Percentiles rank a stretch among this genome's conserved stretches.
These are phyloP conservation scores for Chloroceryle aenea DNA, from an alignment of 2,113 vertebrate species.

Conservation along the genomic window DNA sequence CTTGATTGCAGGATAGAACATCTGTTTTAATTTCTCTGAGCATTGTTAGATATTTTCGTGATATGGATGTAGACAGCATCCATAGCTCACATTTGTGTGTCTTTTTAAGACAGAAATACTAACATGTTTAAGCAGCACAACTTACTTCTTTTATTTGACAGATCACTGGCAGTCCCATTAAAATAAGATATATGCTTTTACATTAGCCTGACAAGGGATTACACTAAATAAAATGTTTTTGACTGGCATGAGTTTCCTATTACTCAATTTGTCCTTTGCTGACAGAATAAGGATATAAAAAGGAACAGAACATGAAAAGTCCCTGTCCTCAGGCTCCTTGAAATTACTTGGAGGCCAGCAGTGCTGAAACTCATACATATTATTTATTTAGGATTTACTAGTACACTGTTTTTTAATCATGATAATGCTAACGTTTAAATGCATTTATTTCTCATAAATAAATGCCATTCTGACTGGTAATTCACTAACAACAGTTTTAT, in stretches of 20 bases:
- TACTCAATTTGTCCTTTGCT: slow-evolving; percentile 71
- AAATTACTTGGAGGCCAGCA: neutral
- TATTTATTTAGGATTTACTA: neutral
- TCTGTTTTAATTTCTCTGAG: slow-evolving; percentile 16
- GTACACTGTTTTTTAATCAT: neutral
- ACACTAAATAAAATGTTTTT: slow-evolving; percentile 68
- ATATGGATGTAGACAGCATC: neutral
- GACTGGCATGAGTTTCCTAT: slow-evolving; percentile 65
- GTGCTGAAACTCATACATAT: neutral
- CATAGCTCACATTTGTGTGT: neutral
- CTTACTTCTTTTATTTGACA: slow-evolving; percentile 48
- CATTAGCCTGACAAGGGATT: slow-evolving; percentile 69
- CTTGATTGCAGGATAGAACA: neutral
- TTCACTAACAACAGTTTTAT: neutral
- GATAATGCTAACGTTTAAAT: neutral
- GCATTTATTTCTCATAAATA: neutral
- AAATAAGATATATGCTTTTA: slow-evolving; percentile 51
- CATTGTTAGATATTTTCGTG: slow-evolving; percentile 3
- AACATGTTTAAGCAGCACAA: neutral
- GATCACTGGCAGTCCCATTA: slow-evolving; percentile 65
- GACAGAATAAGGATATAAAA: slow-evolving; percentile 54
- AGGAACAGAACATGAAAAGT: neutral
- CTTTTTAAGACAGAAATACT: neutral
- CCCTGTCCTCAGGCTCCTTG: neutral
- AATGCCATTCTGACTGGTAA: neutral